Base-by-base conservation (phyloP, 2,797 vertebrate genomes). In the Micromesistius poutassou region DNA sequence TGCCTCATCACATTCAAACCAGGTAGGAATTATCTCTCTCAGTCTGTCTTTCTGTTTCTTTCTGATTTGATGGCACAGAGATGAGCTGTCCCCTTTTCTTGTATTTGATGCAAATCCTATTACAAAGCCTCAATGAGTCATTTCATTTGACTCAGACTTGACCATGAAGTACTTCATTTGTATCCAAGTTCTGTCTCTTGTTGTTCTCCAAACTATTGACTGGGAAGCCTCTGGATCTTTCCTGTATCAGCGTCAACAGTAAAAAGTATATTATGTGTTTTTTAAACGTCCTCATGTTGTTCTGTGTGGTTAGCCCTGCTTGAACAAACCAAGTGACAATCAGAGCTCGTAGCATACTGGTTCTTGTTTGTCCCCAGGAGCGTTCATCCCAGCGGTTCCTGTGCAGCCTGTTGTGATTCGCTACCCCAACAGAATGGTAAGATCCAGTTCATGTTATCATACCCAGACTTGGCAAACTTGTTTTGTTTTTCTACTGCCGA, bases 1-100 rank as follows among this genome's bases (percentile, higher is more conserved):
- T 99, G 98, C 89, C 93, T 99, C 75, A 99, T 99, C 89, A 99
- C 97, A 73, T 99, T 98, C 91, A 99, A 99, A 85, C 97, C 98
- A 92, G 98, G 98, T 99, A 94, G 81, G 73, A 16, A 30, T 22
- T 10, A 5, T 42, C 14, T 50, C 14, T 50, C 46, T 19, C 2
- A n/a, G n/a, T 50, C 12, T 50, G 13, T 50, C 0, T 30, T 71
- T 28, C 4, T 72, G 91, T 89, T 77, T 62, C 9, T 38, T 55
- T 78, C 14, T 73, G 7, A 25, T 36, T 10, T 73, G 19, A 73
- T 73, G 70, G n/a, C 55, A 25, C n/a, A 62, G 5, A 1, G 55
- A 31, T 12, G 19, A 31, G 70, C 28, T 31, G 70, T 71, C 68
- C 68, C 68, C 31, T 71, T 31, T 30, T 16, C 30, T 30, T 22